These are phyloP conservation scores for Rambutsinella grinnellia DNA, from an alignment of 2,888 invertebrate species.

Conservation along the genomic window DNA sequence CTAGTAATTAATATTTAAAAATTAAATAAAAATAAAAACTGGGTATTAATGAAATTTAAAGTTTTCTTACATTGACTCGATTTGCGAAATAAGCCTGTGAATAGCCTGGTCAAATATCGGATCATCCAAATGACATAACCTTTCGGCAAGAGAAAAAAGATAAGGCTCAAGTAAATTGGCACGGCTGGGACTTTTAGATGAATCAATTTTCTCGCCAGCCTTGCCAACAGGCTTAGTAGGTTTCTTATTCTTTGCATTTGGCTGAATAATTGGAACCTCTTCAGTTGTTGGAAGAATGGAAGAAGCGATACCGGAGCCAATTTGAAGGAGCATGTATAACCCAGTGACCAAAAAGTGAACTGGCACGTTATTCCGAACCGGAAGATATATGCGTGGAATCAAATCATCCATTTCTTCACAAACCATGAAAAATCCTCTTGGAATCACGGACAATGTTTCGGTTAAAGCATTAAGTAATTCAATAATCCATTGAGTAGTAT, in stretches of 20 bases:
- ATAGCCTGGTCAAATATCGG: conserved; percentile 65
- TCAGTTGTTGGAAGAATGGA: conserved; percentile 36
- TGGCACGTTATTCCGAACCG: conserved; percentile 79
- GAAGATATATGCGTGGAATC: conserved; percentile 79
- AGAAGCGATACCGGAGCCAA: conserved; percentile 57
- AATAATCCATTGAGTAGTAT: conserved; percentile 63
- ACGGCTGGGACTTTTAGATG: conserved; percentile 38
- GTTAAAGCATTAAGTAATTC: conserved; percentile 63
- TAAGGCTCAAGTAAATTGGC: conserved; percentile 59
- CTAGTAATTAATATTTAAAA: conserved; percentile 36
- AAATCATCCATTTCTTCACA: conserved; percentile 74
- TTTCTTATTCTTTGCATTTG: conserved; percentile 21
- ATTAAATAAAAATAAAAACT: neutral
- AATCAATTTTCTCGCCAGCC: conserved; percentile 22
- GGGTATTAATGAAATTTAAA: neutral
- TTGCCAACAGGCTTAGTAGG: conserved; percentile 35
- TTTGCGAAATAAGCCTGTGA: conserved; percentile 65
- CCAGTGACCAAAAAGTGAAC: conserved; percentile 80
- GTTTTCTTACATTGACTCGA: conserved; percentile 66
- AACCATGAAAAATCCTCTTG: conserved; percentile 64
- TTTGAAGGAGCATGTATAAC: conserved; percentile 76
- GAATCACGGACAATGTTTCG: conserved; percentile 64
- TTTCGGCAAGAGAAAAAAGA: conserved; percentile 65
- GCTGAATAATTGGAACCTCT: conserved; percentile 12
- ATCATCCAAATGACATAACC: conserved; percentile 66